Evolutionary conservation across 2,888 invertebrate genomes (phyloP).

Genomic region (Ormyrus rosae): DNA sequence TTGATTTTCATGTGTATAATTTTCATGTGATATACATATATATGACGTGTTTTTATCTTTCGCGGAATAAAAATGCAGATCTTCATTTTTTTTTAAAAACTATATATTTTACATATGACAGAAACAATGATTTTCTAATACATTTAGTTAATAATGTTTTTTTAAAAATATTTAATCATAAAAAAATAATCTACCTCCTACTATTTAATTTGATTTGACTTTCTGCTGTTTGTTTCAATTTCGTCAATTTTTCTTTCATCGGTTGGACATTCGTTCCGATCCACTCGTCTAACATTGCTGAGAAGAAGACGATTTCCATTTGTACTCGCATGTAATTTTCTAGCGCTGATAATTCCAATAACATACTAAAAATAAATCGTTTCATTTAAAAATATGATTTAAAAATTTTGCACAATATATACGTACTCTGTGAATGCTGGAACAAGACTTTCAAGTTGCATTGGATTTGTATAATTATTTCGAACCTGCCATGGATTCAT

Average conservation of each 20-base stretch:
- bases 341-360: slow-evolving; percentile 77
- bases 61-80: slow-evolving; percentile 1
- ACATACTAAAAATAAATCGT: slow-evolving; percentile 72
- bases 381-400: slow-evolving; percentile 24
- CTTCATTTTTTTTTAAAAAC: slow-evolving; percentile 39
- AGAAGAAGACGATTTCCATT: slow-evolving; percentile 78
- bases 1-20: too few species aligned
- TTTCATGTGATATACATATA: too few species aligned
- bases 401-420: background rate
- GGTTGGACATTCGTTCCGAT: slow-evolving; percentile 79
- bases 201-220: slow-evolving; percentile 76
- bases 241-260: slow-evolving; percentile 76
- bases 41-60: too few species aligned
- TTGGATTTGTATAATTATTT: slow-evolving; percentile 81
- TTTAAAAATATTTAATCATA: background rate
- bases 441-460: slow-evolving; percentile 80
- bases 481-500: slow-evolving; percentile 84
- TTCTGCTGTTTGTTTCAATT: slow-evolving; percentile 78
- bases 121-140: background rate
- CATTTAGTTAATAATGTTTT: background rate
- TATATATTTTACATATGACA: slow-evolving; percentile 25
- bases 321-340: slow-evolving; percentile 78
- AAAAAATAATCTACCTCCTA: slow-evolving; percentile 47
- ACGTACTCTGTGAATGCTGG: slow-evolving; percentile 80
- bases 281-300: slow-evolving; percentile 81